phyloP scores from a whole-genome alignment of 2,797 vertebrate species.

The Ataeniobius toweri region DNA sequence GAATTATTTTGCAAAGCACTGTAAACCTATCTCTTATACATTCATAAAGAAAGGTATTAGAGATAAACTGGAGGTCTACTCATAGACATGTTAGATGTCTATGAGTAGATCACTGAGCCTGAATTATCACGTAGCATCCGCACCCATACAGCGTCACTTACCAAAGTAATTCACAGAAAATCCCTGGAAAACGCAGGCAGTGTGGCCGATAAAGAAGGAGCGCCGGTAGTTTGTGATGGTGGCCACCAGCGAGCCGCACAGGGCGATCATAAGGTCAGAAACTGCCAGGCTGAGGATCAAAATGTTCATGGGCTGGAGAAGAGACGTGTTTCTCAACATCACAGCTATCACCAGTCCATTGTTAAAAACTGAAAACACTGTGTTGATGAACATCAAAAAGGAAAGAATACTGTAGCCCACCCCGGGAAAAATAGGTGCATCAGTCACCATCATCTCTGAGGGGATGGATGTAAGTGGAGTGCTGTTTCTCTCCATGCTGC shows the following conservation, averaged over 20 bases:
- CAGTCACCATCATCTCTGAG: constrained; percentile 2
- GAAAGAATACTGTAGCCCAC: constrained; percentile 76
- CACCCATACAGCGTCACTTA: constrained; percentile 50
- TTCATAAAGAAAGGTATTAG: neutral
- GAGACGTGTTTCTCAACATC: constrained; percentile 59
- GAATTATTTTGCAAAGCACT: neutral
- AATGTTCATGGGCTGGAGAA: constrained; percentile 66
- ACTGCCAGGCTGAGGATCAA: constrained; percentile 71
- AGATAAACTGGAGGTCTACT: neutral
- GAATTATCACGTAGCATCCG: neutral
- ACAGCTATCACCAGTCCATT: constrained; percentile 71
- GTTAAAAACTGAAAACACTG: constrained; percentile 73
- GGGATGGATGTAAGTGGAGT: constrained; percentile 21
- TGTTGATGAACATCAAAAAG: constrained; percentile 78
- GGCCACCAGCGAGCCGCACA: constrained; percentile 72
- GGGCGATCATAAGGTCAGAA: constrained; percentile 78
- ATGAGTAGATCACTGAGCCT: neutral
- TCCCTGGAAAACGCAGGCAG: constrained; percentile 77
- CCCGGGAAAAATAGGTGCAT: constrained; percentile 68
- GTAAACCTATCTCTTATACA: neutral
- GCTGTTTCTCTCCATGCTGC: constrained; percentile 62
- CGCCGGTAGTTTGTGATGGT: constrained; percentile 78
- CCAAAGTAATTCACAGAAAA: constrained; percentile 82
- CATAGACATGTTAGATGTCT: neutral
- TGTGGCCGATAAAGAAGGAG: constrained; percentile 74